Evolutionary conservation across 2,113 vertebrate genomes (phyloP).

Genomic region (Melanerpes aurifrons): DNA sequence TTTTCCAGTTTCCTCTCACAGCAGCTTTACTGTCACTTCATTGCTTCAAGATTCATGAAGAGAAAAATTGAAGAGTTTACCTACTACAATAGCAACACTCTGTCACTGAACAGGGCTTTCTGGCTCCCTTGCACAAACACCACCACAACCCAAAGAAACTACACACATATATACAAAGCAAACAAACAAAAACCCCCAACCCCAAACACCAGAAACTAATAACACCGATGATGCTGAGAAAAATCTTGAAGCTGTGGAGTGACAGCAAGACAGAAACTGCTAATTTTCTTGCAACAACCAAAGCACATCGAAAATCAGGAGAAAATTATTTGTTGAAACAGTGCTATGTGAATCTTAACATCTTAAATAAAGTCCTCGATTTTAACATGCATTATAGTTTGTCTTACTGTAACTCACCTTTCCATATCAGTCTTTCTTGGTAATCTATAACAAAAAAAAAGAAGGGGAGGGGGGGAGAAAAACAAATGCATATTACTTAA

Average conservation of each 20-base stretch:
- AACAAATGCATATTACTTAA: background rate
- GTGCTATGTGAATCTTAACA: background rate
- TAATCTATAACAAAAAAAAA: slow-evolving; percentile 77
- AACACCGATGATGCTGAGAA: background rate
- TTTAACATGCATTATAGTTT: background rate
- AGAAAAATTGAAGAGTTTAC: background rate
- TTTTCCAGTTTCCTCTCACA: background rate
- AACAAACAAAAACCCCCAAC: no score
- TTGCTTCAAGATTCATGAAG: background rate
- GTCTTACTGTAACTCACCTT: slow-evolving; percentile 81
- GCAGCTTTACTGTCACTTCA: background rate
- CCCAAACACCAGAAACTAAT: background rate
- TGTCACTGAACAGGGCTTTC: background rate
- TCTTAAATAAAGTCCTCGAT: background rate
- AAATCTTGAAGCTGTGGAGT: background rate
- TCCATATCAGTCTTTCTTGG: slow-evolving; percentile 99
- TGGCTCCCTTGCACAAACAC: background rate
- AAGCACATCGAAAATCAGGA: background rate
- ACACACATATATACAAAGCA: no score
- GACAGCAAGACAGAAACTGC: background rate
- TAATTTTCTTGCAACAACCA: background rate
- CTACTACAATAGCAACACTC: background rate
- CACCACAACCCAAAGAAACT: background rate
- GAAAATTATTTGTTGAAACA: background rate
- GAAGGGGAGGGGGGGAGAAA: background rate